phyloP scores from a whole-genome alignment of 2,888 invertebrate species.

The Dioctria rufipes region DNA sequence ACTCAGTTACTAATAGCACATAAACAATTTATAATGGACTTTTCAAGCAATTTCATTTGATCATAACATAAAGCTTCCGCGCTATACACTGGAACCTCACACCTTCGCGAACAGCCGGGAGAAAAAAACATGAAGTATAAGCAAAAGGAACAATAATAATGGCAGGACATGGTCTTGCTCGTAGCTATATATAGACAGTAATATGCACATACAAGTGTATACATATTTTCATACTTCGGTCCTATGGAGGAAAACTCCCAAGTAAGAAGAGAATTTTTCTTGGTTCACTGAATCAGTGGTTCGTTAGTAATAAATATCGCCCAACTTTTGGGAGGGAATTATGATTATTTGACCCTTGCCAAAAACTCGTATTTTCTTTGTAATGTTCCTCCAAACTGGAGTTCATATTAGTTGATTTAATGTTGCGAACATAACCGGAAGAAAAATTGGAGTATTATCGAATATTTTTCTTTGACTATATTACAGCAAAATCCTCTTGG shows the following conservation, averaged over 20 bases:
- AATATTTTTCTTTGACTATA: slow-evolving; percentile 28
- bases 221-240: background rate
- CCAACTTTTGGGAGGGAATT: slow-evolving; percentile 56
- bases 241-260: background rate
- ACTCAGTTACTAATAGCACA: slow-evolving; percentile 59
- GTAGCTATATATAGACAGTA: slow-evolving; percentile 13
- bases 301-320: slow-evolving; percentile 60
- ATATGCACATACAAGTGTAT: slow-evolving; percentile 7
- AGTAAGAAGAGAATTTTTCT: slow-evolving; percentile 55
- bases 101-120: slow-evolving; percentile 16
- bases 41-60: slow-evolving; percentile 61
- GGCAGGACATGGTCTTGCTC: slow-evolving; percentile 17
- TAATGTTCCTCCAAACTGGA: slow-evolving; percentile 60
- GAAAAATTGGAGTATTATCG: slow-evolving; percentile 57
- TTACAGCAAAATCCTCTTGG: slow-evolving; percentile 3
- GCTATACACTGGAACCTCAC: slow-evolving; percentile 46
- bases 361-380: slow-evolving; percentile 26
- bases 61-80: slow-evolving; percentile 60
- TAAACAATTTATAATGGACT: slow-evolving; percentile 61
- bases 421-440: slow-evolving; percentile 69
- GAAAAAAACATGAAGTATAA: slow-evolving; percentile 36
- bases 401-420: slow-evolving; percentile 70
- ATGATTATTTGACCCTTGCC: slow-evolving; percentile 58
- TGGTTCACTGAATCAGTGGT: slow-evolving; percentile 60
- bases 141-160: slow-evolving; percentile 36